Percentiles rank a stretch among this genome's conserved stretches.
Conservation (phyloP, 2,888 invertebrate species). For the Acanthopleura granulata region DNA sequence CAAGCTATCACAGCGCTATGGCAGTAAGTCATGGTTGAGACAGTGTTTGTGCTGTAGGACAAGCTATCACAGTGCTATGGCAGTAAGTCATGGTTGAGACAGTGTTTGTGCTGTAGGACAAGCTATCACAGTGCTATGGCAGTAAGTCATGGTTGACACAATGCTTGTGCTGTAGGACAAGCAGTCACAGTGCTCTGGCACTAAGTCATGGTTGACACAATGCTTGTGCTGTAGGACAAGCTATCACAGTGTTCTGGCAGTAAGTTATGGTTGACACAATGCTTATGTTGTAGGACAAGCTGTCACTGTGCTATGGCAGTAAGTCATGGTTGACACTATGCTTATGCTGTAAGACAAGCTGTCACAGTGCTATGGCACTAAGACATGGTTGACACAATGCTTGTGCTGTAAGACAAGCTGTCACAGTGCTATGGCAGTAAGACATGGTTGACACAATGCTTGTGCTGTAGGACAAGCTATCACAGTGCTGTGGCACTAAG, state of each 20-base stretch:
- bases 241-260: conserved; percentile 98
- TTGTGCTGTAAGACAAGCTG: conserved; percentile 99
- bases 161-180: conserved; percentile 70
- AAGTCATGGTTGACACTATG: too few species aligned
- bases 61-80: conserved; percentile 98
- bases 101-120: conserved; percentile 64
- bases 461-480: conserved; percentile 64
- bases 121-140: too few species aligned
- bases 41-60: conserved; percentile 99
- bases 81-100: conserved; percentile 71
- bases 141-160: too few species aligned
- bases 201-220: too few species aligned
- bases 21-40: too few species aligned
- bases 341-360: conserved; percentile 71
- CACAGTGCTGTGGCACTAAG: too few species aligned
- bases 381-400: too few species aligned
- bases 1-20: too few species aligned
- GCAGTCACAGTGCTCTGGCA: too few species aligned
- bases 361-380: too few species aligned
- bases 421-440: conserved; percentile 94
- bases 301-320: too few species aligned
- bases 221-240: conserved; percentile 99
- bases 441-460: conserved; percentile 31
- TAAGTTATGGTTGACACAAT: conserved; percentile 46
- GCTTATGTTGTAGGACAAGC: conserved; percentile 64